Conservation (phyloP, 2,797 vertebrate species). For the Dryobates pubescens region DNA sequence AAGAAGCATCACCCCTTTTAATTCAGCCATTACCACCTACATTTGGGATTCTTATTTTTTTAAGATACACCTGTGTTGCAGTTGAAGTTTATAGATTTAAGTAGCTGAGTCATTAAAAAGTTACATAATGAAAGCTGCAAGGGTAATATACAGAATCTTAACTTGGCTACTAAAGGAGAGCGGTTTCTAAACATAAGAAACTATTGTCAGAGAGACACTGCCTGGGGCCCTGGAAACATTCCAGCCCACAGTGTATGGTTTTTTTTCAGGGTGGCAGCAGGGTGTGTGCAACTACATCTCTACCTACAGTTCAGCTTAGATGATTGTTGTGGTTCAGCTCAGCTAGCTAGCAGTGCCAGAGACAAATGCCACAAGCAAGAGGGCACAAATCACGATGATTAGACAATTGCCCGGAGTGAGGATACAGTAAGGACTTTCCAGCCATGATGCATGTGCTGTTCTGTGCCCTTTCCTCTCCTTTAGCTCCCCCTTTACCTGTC, state of each 20-base stretch:
- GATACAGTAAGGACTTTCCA: background rate
- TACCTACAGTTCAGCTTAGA: background rate
- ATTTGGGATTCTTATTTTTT: background rate
- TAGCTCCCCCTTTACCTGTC: background rate
- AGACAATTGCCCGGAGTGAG: background rate
- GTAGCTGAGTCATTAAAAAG: background rate
- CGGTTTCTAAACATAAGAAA: background rate
- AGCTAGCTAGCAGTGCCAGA: background rate
- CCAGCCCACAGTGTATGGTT: background rate
- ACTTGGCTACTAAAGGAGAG: background rate
- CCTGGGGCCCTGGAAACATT: background rate
- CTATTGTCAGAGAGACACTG: background rate
- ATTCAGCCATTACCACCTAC: background rate
- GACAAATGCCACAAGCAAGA: background rate
- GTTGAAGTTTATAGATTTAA: constrained; percentile 19
- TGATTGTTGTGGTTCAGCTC: background rate
- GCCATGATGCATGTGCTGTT: background rate
- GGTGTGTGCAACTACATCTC: background rate
- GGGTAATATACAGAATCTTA: background rate
- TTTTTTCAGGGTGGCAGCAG: constrained; percentile 37
- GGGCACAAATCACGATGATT: background rate
- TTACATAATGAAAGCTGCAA: background rate
- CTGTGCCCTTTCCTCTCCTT: background rate
- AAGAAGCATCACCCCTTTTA: background rate
- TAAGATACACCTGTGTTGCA: background rate